phyloP scores from a whole-genome alignment of 1,140 invertebrate genomes.

The Scaptodrosophila lebanonensis region DNA sequence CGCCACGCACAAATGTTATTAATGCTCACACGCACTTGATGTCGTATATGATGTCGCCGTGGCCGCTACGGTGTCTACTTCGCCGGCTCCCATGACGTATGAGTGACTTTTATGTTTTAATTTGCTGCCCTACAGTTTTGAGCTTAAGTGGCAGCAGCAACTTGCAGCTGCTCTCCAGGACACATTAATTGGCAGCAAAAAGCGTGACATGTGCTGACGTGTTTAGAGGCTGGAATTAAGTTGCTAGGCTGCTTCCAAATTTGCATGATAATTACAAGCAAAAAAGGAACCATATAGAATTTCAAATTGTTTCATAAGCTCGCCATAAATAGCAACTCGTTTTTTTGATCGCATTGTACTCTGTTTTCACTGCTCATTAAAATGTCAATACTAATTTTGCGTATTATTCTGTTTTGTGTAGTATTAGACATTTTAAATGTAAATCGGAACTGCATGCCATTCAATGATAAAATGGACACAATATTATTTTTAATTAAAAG shows the following conservation, averaged over 20 bases:
- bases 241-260: too few relatives aligned
- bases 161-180: slow-evolving; percentile 56
- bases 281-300: slow-evolving; percentile 5
- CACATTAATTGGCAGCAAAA: slow-evolving; percentile 61
- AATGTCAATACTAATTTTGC: slow-evolving; percentile 27
- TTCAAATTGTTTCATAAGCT: too few relatives aligned
- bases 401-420: too few relatives aligned
- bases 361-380: slow-evolving; percentile 29
- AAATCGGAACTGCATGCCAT: too few relatives aligned
- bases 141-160: slow-evolving; percentile 51
- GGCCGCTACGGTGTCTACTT: too few relatives aligned
- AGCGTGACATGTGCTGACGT: slow-evolving; percentile 3
- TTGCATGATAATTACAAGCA: slow-evolving; percentile 9
- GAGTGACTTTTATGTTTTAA: slow-evolving; percentile 75
- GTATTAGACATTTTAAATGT: too few relatives aligned
- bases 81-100: slow-evolving; percentile 64
- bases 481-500: too few relatives aligned
- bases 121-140: slow-evolving; percentile 50
- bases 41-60: too few relatives aligned
- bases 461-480: too few relatives aligned
- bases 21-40: slow-evolving; percentile 33
- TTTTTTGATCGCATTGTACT: too few relatives aligned
- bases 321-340: too few relatives aligned
- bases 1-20: slow-evolving; percentile 63
- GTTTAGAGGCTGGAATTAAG: too few relatives aligned